Base-by-base conservation (phyloP, 2,797 vertebrate genomes). In the Falco peregrinus region DNA sequence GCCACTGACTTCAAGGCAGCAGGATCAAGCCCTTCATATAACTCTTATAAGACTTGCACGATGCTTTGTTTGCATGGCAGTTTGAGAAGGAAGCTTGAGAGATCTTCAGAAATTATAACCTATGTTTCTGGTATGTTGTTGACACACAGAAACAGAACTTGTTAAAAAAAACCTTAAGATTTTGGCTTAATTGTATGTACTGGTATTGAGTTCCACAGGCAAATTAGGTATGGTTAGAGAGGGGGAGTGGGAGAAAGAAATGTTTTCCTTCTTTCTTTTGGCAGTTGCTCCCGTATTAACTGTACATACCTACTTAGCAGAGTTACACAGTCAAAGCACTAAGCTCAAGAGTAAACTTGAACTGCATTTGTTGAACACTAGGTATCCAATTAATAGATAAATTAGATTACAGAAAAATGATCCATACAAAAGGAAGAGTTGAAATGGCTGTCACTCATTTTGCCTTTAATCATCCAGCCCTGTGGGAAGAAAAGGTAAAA, bases 11-110 rank as follows among this genome's bases (percentile, higher is more conserved):
- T 93, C 43, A 69, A 51, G 31, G 65, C 51, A 89, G 53, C 10
- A n/a, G 33, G 57, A 79, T 70, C 50, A 59, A 83, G 35, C 54
- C 22, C 33, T 63, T 68, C 1, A 2, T 47, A 5, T 31, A 75
- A 67, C 59, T 94, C 65, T 47, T 84, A 47, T 9, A 24, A 43
- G 43, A 43, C 3, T 28, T 51, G 19, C 0, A 0, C 9, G 6
- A 4, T 59, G 43, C 60, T 84, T 93, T 11, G 0, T 74, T 83
- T 60, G 8, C 0, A 0, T 45, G n/a, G 15, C 47, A 45, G 11
- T 68, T 87, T 41, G 61, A 78, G 69, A 57, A 56, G 35, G 29
- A 77, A 81, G 22, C 8, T 81, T 59, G 61, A 89, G 45, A 64
- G 28, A 54, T n/a, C 21, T 33, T 68, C 13, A 39, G 53, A 79